Evolutionary conservation across 2,113 vertebrate genomes (phyloP), one percentile per base, ranked within the genome.

Genomic region (Cettia cetti): DNA sequence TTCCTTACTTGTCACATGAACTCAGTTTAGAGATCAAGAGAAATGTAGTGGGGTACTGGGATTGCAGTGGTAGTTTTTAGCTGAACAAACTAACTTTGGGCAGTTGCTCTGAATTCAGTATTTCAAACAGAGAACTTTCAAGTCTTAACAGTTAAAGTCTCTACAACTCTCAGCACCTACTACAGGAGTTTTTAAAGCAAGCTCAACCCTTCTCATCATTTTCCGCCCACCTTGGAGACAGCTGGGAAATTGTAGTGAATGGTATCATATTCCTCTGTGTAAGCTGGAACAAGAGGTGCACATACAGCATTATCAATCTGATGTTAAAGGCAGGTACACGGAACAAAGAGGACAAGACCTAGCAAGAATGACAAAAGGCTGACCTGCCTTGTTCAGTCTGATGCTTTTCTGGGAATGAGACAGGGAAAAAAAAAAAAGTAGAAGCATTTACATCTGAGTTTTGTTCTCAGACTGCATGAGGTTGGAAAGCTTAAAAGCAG

Each of bases 331-430:
- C 57, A 87, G 74, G 37, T 57, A 40, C 56, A 69, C 22, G 42
- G 28, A 91, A 71, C 68, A 89, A 94, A 90, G 75, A 84, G 74
- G 74, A 76, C 87, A 92, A 91, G 66, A 69, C 44, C 44, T 35
- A 76, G 40, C 63, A 72, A 79, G 50, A 86, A 75, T 0, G 15
- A 75, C 52, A 69, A 72, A 84, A 90, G n/a, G 23, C 45, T 74
- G 75, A 95, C 69, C 14, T 47, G 82, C 50, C 69, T 83, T 93
- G 39, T 93, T 85, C 53, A 69, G 28, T 61, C 49, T 35, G 47
- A 17, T 91, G 63, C 40, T 85, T 76, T 92, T 79, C 42, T 82
- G 61, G 50, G 49, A 82, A 93, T 28, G 10, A 68, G 52, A 33
- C 7, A 39, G n/a, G 30, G 8, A 35, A 59, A 53, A 15, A 49